Percentiles rank a stretch among this genome's conserved stretches.
These are phyloP conservation scores for Pelvicachromis taeniatus DNA, from an alignment of 2,113 vertebrate genomes.

Conservation along the genomic window DNA sequence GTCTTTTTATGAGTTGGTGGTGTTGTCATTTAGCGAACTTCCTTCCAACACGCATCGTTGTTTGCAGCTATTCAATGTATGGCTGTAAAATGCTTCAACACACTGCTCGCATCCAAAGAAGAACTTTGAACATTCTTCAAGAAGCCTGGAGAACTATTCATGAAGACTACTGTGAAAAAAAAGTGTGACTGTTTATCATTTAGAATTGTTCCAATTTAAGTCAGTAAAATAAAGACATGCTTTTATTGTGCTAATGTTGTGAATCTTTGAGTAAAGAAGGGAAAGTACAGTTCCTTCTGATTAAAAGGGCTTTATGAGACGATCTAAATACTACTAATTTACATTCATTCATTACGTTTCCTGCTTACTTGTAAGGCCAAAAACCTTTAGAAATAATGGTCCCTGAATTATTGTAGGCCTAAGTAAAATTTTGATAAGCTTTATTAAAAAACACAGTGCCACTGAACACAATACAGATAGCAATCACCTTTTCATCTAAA, in stretches of 20 bases:
- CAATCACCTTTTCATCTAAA: background rate
- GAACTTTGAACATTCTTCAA: background rate
- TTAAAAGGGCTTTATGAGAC: background rate
- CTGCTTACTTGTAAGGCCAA: background rate
- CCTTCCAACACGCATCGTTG: background rate
- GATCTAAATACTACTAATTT: background rate
- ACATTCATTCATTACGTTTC: background rate
- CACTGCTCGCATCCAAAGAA: background rate
- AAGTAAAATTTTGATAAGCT: background rate
- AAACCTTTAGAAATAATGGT: background rate
- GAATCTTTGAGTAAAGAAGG: background rate
- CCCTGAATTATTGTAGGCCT: background rate
- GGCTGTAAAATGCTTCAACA: background rate
- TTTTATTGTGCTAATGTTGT: background rate
- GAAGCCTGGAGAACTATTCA: background rate
- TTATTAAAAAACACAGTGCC: background rate
- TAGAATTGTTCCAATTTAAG: background rate
- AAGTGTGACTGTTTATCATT: background rate
- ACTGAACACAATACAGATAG: background rate
- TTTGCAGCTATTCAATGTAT: background rate
- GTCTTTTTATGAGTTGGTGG: background rate
- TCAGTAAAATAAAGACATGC: background rate
- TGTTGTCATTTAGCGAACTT: background rate
- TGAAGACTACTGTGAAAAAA: background rate
- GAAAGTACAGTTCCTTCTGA: background rate